These are phyloP conservation scores for Hypselothyrea guttata DNA, from an alignment of 2,888 invertebrate species.

Conservation along the genomic window DNA sequence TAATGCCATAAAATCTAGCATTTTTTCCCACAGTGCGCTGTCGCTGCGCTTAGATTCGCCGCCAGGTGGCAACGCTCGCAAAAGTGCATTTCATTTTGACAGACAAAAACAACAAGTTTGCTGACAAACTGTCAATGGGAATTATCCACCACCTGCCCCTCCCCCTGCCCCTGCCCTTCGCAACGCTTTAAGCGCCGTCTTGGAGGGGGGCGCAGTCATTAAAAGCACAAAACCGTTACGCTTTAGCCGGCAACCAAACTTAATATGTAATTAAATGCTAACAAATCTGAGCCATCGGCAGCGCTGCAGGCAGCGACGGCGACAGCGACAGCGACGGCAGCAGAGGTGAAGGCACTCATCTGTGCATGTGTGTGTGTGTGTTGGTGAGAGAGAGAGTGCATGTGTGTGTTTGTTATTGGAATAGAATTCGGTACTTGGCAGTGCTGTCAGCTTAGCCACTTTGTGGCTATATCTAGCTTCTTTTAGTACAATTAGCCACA, in stretches of 20 bases:
- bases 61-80: constrained; percentile 32
- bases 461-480: no score
- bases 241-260: constrained; percentile 57
- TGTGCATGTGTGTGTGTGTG: constrained; percentile 4
- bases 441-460: constrained; percentile 15
- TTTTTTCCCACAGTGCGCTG: no score
- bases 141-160: background rate
- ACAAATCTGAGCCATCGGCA: constrained; percentile 67
- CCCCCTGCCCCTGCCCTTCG: background rate
- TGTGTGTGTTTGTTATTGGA: constrained; percentile 11
- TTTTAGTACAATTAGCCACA: no score
- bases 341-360: no score
- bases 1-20: no score
- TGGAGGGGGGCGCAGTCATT: constrained; percentile 42
- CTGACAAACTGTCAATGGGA: constrained; percentile 25
- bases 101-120: constrained; percentile 8
- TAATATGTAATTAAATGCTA: constrained; percentile 63
- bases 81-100: constrained; percentile 58
- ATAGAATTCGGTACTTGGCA: constrained; percentile 35
- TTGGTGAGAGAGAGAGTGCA: background rate
- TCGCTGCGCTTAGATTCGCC: constrained; percentile 16
- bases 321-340: no score
- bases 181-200: background rate
- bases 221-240: constrained; percentile 64
- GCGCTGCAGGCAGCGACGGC: no score